Conservation (phyloP, 2,113 vertebrate genomes). For the Meleagris gallopavo region DNA sequence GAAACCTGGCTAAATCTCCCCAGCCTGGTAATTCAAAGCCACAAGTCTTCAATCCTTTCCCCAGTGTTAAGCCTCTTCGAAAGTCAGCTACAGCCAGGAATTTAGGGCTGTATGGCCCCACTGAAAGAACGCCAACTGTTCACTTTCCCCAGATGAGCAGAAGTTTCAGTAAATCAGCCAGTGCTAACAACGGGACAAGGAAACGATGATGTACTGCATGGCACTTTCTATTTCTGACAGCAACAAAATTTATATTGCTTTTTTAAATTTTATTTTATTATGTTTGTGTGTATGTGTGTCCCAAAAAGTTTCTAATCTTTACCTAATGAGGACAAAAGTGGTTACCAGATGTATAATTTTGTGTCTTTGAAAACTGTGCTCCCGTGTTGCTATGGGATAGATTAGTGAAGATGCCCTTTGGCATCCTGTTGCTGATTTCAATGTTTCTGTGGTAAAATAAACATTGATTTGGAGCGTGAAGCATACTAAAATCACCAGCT, state of each 20-base stretch:
- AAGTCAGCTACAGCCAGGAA: slow-evolving; percentile 92
- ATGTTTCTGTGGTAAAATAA: slow-evolving; percentile 60
- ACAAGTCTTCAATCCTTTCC: slow-evolving; percentile 91
- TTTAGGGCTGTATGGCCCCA: slow-evolving; percentile 94
- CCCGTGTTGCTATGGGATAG: not conserved
- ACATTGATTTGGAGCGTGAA: slow-evolving; percentile 46
- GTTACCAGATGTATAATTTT: not conserved
- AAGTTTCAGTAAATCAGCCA: slow-evolving; percentile 79
- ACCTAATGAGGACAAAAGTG: not conserved
- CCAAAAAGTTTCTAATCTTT: not conserved
- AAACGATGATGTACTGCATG: slow-evolving; percentile 77
- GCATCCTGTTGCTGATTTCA: not conserved
- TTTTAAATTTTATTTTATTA: not conserved
- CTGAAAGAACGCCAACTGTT: slow-evolving; percentile 89
- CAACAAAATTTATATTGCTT: not conserved
- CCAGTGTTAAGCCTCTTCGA: slow-evolving; percentile 91
- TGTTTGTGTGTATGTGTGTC: not conserved
- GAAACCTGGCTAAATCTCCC: slow-evolving; percentile 50
- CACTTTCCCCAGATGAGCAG: slow-evolving; percentile 94
- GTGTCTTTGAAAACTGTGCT: not conserved
- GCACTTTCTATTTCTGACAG: not conserved
- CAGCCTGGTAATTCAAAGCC: slow-evolving; percentile 70
- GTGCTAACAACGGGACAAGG: slow-evolving; percentile 75
- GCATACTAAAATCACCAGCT: slow-evolving; percentile 40
- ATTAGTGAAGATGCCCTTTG: not conserved